A percentile compares a stretch with the other conserved stretches of the same genome.
These are phyloP conservation scores for Eristalis tenax DNA, from an alignment of 2,888 invertebrate genomes.

Conservation along the genomic window DNA sequence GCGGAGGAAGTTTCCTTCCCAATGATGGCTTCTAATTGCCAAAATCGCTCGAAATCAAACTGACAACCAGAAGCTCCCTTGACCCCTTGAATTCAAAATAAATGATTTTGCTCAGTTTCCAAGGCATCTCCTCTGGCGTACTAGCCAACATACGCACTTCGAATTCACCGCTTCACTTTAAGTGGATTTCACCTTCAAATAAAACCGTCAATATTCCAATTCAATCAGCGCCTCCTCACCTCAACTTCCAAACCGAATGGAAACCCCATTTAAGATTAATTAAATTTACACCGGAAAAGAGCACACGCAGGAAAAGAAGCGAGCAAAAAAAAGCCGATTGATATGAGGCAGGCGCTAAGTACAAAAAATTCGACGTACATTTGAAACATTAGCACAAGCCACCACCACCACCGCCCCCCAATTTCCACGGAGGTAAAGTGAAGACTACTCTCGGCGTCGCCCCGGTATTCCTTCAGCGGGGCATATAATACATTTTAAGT, in stretches of 20 bases:
- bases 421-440: too few relatives aligned
- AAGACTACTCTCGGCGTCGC: background rate
- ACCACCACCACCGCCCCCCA: too few relatives aligned
- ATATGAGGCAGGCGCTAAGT: background rate
- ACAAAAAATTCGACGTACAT: background rate
- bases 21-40: too few relatives aligned
- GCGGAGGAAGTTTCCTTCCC: too few relatives aligned
- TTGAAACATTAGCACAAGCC: background rate
- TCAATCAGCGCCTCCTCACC: background rate
- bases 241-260: background rate
- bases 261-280: constrained; percentile 21
- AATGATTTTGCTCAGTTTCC: too few relatives aligned
- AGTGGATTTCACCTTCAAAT: too few relatives aligned
- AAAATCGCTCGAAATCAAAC: too few relatives aligned
- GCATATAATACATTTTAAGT: constrained; percentile 9
- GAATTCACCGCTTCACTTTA: too few relatives aligned
- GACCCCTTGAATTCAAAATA: too few relatives aligned
- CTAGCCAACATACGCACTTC: too few relatives aligned
- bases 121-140: too few relatives aligned
- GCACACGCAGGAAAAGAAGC: background rate
- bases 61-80: too few relatives aligned
- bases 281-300: constrained; percentile 12
- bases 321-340: background rate
- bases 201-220: background rate
- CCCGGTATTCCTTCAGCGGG: background rate